Evolutionary conservation across 2,113 vertebrate species (phyloP).

Genomic region (Lagopus muta): DNA sequence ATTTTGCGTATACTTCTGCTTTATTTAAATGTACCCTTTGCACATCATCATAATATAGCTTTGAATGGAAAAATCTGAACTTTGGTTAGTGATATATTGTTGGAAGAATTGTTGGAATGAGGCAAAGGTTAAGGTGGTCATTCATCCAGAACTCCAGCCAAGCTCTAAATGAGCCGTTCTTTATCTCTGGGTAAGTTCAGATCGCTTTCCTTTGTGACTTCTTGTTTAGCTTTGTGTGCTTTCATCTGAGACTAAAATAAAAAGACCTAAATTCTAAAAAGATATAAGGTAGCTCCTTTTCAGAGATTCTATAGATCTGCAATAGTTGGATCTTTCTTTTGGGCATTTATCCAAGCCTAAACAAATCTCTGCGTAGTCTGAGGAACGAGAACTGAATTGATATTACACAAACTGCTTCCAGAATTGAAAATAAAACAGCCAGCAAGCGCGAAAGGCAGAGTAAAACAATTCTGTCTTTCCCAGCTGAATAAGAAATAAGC

Average conservation of each 20-base stretch:
- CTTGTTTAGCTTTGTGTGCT: conserved; percentile 40
- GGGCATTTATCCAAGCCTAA: conserved; percentile 47
- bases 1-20: not conserved
- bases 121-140: not conserved
- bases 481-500: conserved; percentile 30
- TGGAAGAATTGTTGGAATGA: not conserved
- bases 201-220: conserved; percentile 7
- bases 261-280: conserved; percentile 30
- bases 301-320: not conserved
- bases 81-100: not conserved
- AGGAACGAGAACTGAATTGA: conserved; percentile 38
- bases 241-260: conserved; percentile 48
- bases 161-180: conserved; percentile 34
- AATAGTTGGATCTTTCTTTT: conserved; percentile 15
- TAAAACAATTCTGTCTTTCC: conserved; percentile 38
- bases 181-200: conserved; percentile 20
- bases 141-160: conserved; percentile 40
- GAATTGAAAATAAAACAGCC: conserved; percentile 11
- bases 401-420: conserved; percentile 37
- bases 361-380: conserved; percentile 44
- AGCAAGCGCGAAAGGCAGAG: not conserved
- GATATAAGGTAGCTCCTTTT: not conserved
- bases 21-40: not conserved
- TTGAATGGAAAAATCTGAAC: not conserved
- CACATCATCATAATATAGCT: not conserved